Conservation (phyloP, 92 coral and sea anemone species). For the Epizoanthus scotinus region DNA sequence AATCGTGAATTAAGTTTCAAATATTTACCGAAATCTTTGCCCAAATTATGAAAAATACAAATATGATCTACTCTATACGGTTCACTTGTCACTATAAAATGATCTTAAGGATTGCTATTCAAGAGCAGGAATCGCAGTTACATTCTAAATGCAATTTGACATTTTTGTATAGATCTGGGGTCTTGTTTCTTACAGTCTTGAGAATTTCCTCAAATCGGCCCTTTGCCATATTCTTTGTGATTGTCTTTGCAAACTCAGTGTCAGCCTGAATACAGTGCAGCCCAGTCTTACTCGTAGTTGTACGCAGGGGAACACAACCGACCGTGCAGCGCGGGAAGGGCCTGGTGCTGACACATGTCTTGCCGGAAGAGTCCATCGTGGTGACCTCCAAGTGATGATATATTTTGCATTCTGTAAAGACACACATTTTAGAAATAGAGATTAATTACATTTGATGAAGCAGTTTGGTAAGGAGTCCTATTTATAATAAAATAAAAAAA, state of each 20-base stretch:
- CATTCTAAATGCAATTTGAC: background rate
- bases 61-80: no score
- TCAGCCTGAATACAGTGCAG: background rate
- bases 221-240: background rate
- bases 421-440: background rate
- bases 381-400: background rate
- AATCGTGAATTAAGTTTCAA: no score
- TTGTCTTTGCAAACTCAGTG: background rate
- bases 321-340: conserved; percentile 1
- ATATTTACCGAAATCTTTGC: no score
- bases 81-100: no score
- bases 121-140: background rate
- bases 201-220: conserved; percentile 2
- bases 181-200: background rate
- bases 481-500: no score
- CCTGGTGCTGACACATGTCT: conserved; percentile 14
- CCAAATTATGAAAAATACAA: no score
- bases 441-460: no score
- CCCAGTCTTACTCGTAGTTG: background rate
- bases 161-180: background rate
- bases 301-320: background rate
- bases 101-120: no score
- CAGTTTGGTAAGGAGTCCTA: no score
- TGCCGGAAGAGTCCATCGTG: conserved; percentile 3
- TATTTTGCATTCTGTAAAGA: conserved; percentile 1